Evolutionary conservation across 2,113 vertebrate species (phyloP), one percentile per base, ranked within the genome.

Genomic region (Nothoprocta pentlandii): DNA sequence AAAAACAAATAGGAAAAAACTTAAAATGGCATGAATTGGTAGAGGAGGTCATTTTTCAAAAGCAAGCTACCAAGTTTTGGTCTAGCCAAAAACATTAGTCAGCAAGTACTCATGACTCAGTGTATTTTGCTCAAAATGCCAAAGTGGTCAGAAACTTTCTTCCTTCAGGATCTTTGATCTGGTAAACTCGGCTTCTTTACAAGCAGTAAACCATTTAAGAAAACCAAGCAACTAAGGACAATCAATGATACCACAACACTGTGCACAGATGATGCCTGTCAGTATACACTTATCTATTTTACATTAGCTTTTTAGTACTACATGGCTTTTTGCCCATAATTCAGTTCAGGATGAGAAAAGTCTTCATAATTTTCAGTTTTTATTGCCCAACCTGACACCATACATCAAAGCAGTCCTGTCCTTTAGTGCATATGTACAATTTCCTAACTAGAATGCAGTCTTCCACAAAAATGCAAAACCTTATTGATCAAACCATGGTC

Each of bases 161-260:
- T 67, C 39, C 62, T 47, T 66, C 34, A 75, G 14, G 41, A 39
- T 66, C 34, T 73, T 51, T 47, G 32, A 42, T 17, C 41, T 22
- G 19, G 41, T 23, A 67, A 77, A 83, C 39, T 3, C 51, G 49
- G 21, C n/a, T 85, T 80, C 87, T 73, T 58, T 10, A 49, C 16
- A 73, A 76, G 70, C 32, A 85, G 77, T 41, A 78, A 77, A n/a
- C 13, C 46, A 21, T 53, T 21, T 17, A 22, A 75, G n/a, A 80
- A 67, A 78, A 36, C 8, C 22, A 71, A 71, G 23, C 12, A 85
- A 64, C 19, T 7, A 54, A 46, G n/a, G 59, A 39, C 17, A 68
- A 59, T 20, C 16, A 76, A 21, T 0, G 0, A 32, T 22, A 68
- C 34, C 3, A 1, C 47, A 61, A 63, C 28, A 76, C 0, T 14